Evolutionary conservation across 92 coral and sea anemone species (phyloP).

Genomic region (Chrysogorgia sp.): DNA sequence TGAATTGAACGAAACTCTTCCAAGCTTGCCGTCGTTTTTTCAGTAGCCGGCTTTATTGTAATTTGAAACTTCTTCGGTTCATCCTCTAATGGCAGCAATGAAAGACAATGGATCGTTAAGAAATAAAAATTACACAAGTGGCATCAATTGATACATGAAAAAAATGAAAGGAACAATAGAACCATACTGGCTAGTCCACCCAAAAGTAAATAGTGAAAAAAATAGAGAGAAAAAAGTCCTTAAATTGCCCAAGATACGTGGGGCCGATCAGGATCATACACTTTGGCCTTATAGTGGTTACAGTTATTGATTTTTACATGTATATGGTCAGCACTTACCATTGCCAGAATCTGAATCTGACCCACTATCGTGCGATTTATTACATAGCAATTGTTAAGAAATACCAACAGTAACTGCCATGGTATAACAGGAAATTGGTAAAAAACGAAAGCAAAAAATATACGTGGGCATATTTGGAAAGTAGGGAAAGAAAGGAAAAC

Average conservation of each 20-base stretch:
- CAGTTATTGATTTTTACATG: no score
- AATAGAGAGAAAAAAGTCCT: no score
- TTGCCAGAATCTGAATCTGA: slow-evolving; percentile 97
- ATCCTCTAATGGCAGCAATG: slow-evolving; percentile 59
- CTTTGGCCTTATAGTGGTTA: no score
- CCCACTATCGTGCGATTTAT: slow-evolving; percentile 81
- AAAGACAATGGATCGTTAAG: neutral
- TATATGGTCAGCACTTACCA: slow-evolving; percentile 78
- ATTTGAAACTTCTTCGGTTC: slow-evolving; percentile 90
- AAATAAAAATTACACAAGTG: no score
- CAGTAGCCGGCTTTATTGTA: slow-evolving; percentile 86
- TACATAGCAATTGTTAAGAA: slow-evolving; percentile 74
- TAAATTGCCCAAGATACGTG: no score
- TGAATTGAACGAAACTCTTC: slow-evolving; percentile 97
- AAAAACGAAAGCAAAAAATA: neutral
- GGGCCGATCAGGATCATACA: no score
- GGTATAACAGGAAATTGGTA: neutral
- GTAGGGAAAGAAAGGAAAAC: neutral
- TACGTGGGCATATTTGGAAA: neutral
- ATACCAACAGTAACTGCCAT: neutral
- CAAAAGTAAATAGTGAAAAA: no score
- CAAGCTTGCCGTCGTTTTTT: slow-evolving; percentile 78
- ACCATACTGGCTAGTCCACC: no score
- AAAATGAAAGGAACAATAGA: no score
- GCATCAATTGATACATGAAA: no score